Base-by-base conservation (phyloP, 1,140 invertebrate genomes). In the Tachypleus tridentatus region DNA sequence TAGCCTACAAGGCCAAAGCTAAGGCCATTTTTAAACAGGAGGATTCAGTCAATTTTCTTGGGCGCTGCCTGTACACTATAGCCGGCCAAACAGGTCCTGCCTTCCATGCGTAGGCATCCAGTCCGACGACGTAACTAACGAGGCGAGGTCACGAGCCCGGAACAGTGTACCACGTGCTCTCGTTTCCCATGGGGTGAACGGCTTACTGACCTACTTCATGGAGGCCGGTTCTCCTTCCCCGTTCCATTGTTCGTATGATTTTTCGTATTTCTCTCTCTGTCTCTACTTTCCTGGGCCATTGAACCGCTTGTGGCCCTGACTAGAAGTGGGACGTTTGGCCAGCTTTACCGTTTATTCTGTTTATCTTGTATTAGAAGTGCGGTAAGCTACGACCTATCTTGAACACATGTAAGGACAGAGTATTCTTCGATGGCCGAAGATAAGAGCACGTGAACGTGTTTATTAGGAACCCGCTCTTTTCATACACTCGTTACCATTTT, bases 61-160 rank as follows among this genome's bases (percentile, higher is more conserved):
- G 29, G 29, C 29, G 29, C 29, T 29, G 29, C 29, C 29, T 29
- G 29, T 29, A 2, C 29, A 29, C 2, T 29, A 29, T 29, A 29
- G 29, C 29, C 29, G 29, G 29, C 29, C 29, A 29, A 29, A 29
- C 29, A 2, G 29, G 29, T 29, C 29, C 29, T 1, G 29, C 29
- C 29, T 29, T 29, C 29, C 29, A 29, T 2, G 29, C 29, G 29
- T 29, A 29, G 29, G 29, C 29, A 29, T 29, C 29, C 29, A 29
- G 29, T 29, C 29, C 29, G 29, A 29, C 29, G 29, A 29, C 29
- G 29, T 29, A 29, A 29, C 0, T 29, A 29, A 29, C 29, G 29
- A 29, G 29, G 56, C 56, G 56, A 57, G 56, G 56, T 57, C 56
- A 57, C 56, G 56, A 57, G n/a, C 56, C n/a, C 56, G 56, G n/a